Conservation (phyloP, 1,140 invertebrate species). For the Bombus ignitus region DNA sequence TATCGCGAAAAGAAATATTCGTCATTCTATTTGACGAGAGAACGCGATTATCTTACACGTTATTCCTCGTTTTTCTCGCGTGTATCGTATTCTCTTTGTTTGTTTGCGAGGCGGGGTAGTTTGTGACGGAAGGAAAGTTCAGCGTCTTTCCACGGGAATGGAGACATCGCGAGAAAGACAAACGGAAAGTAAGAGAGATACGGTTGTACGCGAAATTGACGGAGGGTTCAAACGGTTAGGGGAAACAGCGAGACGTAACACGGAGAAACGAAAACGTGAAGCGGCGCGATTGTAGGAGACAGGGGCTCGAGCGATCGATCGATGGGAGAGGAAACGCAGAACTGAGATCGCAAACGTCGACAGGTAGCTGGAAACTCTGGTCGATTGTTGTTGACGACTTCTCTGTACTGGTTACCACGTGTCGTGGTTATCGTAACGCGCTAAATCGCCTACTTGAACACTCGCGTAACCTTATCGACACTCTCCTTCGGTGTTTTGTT, state of each 20-base stretch:
- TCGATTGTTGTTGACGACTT: neutral
- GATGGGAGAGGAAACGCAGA: slow-evolving; percentile 46
- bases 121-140: slow-evolving; percentile 23
- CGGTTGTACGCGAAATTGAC: slow-evolving; percentile 12
- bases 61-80: slow-evolving; percentile 51
- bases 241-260: slow-evolving; percentile 6
- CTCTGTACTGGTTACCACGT: neutral
- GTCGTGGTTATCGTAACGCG: slow-evolving; percentile 54
- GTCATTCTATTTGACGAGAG: neutral
- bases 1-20: neutral
- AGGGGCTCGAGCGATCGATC: slow-evolving; percentile 43
- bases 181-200: neutral
- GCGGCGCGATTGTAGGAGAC: slow-evolving; percentile 55
- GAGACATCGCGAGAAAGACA: neutral
- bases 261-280: slow-evolving; percentile 42
- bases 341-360: slow-evolving; percentile 57
- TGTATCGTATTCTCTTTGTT: neutral
- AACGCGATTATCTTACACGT: slow-evolving; percentile 19
- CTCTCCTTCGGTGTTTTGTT: slow-evolving; percentile 24
- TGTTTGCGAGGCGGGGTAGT: slow-evolving; percentile 8
- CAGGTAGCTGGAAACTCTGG: slow-evolving; percentile 40
- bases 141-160: slow-evolving; percentile 14
- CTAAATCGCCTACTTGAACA: slow-evolving; percentile 58
- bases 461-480: slow-evolving; percentile 48
- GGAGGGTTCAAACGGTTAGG: slow-evolving; percentile 25